Evolutionary conservation across 2,888 invertebrate species (phyloP), one percentile per base, ranked within the genome.

Genomic region (Aromia moschata): DNA sequence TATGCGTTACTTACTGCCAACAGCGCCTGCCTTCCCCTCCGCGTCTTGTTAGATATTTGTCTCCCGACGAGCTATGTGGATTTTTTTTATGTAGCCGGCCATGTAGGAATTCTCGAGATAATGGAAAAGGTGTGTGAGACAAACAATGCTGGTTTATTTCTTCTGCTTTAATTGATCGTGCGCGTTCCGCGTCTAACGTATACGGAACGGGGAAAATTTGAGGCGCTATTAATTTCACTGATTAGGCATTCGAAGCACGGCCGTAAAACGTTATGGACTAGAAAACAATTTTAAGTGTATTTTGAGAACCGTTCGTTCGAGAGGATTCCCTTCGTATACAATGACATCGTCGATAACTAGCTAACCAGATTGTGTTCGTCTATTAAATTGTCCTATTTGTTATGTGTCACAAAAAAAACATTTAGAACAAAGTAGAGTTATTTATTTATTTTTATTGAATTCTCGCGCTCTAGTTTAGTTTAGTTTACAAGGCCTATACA

Each of bases 1-100:
- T 77, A 79, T 79, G 79, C 77, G 73, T 74, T 77, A 74, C 75
- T 75, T 73, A 75, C 76, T 63, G 74, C 71, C 71, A 71, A 77
- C 78, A 76, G 65, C 76, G 73, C 73, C n/a, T n/a, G 72, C 76
- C 75, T 74, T 76, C 74, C 74, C 72, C 70, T 74, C 68, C 73
- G 74, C 76, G 74, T 72, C 77, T 75, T 76, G 77, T 77, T 78
- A 78, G 76, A 77, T 77, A 78, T 79, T 78, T 79, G 78, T 79
- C 77, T 77, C 68, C 67, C 69, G 68, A 59, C 61, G 69, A 71
- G 69, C 68, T 64, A 69, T 68, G 70, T 65, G 66, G 65, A 69
- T 74, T 76, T 77, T n/a, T 76, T 74, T 55, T 64, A 56, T 71
- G 73, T 75, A 64, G 56, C 58, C 62, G 64, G 55, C 70, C 68